Percentiles rank a stretch among this genome's conserved stretches.
phyloP scores from a whole-genome alignment of 2,113 vertebrate genomes.

The Hydrolagus affinis region DNA sequence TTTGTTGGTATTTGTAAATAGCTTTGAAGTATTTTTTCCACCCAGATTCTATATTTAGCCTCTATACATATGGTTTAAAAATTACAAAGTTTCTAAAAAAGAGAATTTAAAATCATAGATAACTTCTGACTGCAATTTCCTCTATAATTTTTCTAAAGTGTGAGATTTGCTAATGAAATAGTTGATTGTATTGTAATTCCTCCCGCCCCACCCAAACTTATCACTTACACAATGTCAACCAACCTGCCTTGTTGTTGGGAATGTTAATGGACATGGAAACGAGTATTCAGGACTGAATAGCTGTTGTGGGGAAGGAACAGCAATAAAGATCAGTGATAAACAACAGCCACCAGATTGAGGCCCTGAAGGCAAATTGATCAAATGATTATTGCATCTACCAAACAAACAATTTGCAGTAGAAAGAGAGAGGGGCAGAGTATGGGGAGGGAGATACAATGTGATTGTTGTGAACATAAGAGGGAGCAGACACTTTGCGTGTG shows the following conservation, averaged over 20 bases:
- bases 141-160: background rate
- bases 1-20: background rate
- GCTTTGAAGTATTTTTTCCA: background rate
- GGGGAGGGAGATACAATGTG: background rate
- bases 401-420: background rate
- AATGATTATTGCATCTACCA: background rate
- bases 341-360: slow-evolving; percentile 5
- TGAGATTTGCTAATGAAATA: background rate
- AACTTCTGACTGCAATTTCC: background rate
- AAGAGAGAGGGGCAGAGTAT: background rate
- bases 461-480: background rate
- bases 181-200: background rate
- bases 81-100: background rate
- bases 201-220: background rate
- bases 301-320: background rate
- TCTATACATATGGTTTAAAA: background rate
- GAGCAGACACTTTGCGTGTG: no score
- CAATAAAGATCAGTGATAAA: background rate
- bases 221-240: background rate
- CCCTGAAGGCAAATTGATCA: background rate
- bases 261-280: background rate
- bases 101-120: background rate
- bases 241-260: background rate
- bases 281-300: background rate
- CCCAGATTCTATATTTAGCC: background rate